phyloP scores from a whole-genome alignment of 2,888 invertebrate genomes.

The Tromatobia lineatoria region DNA sequence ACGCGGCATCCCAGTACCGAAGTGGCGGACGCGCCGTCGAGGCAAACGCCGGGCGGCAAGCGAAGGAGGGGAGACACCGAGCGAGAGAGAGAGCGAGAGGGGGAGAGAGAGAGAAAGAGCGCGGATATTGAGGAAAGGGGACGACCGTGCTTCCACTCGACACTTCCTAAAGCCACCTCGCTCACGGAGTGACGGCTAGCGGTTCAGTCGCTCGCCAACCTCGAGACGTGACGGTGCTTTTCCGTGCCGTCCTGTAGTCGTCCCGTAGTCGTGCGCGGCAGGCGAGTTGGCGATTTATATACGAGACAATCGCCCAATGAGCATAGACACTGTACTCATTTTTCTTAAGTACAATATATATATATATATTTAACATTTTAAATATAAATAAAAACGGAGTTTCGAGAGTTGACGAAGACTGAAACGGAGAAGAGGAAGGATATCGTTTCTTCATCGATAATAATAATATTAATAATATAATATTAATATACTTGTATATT shows the following conservation, averaged over 20 bases:
- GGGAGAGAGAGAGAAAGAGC: conserved; percentile 44
- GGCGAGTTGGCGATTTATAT: conserved; percentile 37
- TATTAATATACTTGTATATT: conserved; percentile 2
- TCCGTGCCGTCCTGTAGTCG: conserved; percentile 68
- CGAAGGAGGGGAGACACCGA: conserved; percentile 12
- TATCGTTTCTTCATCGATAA: conserved; percentile 11
- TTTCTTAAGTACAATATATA: background rate
- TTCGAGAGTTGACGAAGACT: conserved; percentile 29
- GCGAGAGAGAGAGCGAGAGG: conserved; percentile 22
- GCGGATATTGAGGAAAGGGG: conserved; percentile 62
- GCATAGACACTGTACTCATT: background rate
- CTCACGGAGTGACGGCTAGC: conserved; percentile 73
- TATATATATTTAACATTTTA: too few species aligned
- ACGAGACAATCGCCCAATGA: background rate
- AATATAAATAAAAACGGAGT: background rate
- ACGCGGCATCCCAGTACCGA: conserved; percentile 52
- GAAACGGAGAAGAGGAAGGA: conserved; percentile 14
- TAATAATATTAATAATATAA: conserved; percentile 14
- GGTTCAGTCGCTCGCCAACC: conserved; percentile 82
- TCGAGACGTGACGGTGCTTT: conserved; percentile 75
- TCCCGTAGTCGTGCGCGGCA: conserved; percentile 65
- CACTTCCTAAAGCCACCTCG: conserved; percentile 77
- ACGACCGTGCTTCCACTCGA: conserved; percentile 75
- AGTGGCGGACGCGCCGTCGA: conserved; percentile 40
- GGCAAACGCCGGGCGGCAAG: background rate